Conservation (phyloP, 1,140 invertebrate genomes). For the Drosophila tristis region DNA sequence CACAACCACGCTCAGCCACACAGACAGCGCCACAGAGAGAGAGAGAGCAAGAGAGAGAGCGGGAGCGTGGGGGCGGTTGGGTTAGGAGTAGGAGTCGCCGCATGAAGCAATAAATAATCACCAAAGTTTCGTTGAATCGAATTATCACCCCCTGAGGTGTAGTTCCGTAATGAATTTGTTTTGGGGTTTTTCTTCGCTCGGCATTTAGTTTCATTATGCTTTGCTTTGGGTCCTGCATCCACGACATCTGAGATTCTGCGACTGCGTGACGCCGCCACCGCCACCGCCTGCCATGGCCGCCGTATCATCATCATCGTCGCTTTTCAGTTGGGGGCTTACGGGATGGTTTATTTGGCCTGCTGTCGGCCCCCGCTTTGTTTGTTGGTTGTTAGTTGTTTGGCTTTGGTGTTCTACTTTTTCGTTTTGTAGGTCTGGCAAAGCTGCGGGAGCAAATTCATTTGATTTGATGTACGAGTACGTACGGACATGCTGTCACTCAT, state of each 20-base stretch:
- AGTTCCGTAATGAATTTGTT: conserved; percentile 82
- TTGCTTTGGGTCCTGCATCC: conserved; percentile 27
- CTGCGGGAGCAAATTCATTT: conserved; percentile 68
- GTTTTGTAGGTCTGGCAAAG: conserved; percentile 47
- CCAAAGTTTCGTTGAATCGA: conserved; percentile 81
- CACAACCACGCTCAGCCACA: conserved; percentile 4
- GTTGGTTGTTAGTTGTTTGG: conserved; percentile 63
- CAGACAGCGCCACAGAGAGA: conserved; percentile 10
- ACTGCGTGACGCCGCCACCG: conserved; percentile 58
- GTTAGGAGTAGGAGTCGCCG: conserved; percentile 27
- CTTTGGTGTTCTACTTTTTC: conserved; percentile 47
- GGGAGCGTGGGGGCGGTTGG: conserved; percentile 13
- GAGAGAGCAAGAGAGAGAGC: conserved; percentile 15
- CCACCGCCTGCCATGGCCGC: conserved; percentile 7
- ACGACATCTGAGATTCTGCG: conserved; percentile 39
- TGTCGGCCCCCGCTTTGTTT: conserved; percentile 14
- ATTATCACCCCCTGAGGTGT: conserved; percentile 82
- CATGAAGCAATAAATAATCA: conserved; percentile 82
- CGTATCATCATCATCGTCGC: conserved; percentile 21
- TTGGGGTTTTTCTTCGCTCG: conserved; percentile 66
- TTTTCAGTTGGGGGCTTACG: conserved; percentile 45
- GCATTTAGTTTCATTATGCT: conserved; percentile 78
- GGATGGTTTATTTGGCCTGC: conserved; percentile 19
- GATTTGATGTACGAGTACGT: conserved; percentile 55
- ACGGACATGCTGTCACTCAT: conserved; percentile 45